phyloP scores from a whole-genome alignment of 2,113 vertebrate species.

The Neotoma lepida region DNA sequence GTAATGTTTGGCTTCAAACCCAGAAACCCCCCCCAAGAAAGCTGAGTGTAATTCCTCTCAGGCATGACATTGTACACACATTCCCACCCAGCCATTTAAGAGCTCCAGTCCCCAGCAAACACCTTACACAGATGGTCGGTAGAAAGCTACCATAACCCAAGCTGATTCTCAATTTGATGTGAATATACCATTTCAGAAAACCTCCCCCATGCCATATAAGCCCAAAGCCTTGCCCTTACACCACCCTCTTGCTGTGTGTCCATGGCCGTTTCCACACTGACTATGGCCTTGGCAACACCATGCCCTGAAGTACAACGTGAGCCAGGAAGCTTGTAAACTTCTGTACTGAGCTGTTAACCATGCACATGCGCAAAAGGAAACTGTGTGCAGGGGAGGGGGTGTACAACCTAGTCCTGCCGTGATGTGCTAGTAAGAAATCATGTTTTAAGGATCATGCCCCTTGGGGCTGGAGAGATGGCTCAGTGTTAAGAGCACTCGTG shows the following conservation, averaged over 20 bases:
- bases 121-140: background rate
- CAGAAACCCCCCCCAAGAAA: conserved; percentile 8
- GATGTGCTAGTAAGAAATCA: background rate
- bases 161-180: background rate
- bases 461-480: background rate
- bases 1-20: conserved; percentile 26
- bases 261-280: conserved; percentile 8
- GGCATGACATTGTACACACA: background rate
- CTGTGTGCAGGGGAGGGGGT: background rate
- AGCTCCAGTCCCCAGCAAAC: background rate
- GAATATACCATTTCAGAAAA: background rate
- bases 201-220: background rate
- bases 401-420: background rate
- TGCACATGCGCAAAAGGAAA: background rate
- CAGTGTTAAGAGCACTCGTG: background rate
- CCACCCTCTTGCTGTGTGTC: background rate
- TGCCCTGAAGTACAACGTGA: background rate
- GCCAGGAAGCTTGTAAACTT: conserved; percentile 35
- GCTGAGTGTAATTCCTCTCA: background rate
- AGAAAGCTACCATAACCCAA: background rate
- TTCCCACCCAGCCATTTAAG: background rate
- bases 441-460: background rate
- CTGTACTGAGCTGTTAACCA: background rate
- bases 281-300: conserved; percentile 5
- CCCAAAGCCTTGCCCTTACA: background rate